Evolutionary conservation across 2,113 vertebrate genomes (phyloP).

Genomic region (Salminus brasiliensis): DNA sequence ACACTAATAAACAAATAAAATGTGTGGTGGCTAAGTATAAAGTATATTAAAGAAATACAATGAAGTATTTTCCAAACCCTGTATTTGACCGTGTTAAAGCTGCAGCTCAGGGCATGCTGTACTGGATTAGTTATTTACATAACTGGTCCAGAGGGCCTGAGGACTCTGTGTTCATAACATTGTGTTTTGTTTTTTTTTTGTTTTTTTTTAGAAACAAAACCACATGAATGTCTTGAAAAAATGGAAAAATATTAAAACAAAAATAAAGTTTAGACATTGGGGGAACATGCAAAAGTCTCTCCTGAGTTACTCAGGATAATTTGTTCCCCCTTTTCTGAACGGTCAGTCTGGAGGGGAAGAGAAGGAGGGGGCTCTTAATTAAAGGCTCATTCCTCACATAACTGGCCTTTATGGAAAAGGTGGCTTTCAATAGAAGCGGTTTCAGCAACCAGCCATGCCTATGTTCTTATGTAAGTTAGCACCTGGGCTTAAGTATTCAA

Average conservation of each 20-base stretch:
- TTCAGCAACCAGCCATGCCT: slow-evolving; percentile 46
- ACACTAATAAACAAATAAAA: too few species aligned
- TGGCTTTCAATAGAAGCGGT: slow-evolving; percentile 45
- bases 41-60: too few species aligned
- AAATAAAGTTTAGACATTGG: neutral
- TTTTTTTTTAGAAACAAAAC: too few species aligned
- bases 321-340: slow-evolving; percentile 2
- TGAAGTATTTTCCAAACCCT: too few species aligned
- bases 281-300: neutral
- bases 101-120: neutral
- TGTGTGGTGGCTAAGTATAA: too few species aligned
- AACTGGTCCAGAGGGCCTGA: neutral
- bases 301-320: neutral
- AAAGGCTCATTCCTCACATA: slow-evolving; percentile 74
- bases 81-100: neutral
- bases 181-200: too few species aligned
- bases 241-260: too few species aligned
- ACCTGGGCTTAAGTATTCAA: slow-evolving; percentile 69
- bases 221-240: too few species aligned
- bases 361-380: slow-evolving; percentile 60
- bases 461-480: slow-evolving; percentile 65
- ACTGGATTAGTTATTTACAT: neutral
- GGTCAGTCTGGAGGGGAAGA: slow-evolving; percentile 19
- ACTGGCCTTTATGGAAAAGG: slow-evolving; percentile 47
- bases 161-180: neutral